Base-by-base conservation (phyloP, 2,888 invertebrate species). In the Hecatera dysodea region DNA sequence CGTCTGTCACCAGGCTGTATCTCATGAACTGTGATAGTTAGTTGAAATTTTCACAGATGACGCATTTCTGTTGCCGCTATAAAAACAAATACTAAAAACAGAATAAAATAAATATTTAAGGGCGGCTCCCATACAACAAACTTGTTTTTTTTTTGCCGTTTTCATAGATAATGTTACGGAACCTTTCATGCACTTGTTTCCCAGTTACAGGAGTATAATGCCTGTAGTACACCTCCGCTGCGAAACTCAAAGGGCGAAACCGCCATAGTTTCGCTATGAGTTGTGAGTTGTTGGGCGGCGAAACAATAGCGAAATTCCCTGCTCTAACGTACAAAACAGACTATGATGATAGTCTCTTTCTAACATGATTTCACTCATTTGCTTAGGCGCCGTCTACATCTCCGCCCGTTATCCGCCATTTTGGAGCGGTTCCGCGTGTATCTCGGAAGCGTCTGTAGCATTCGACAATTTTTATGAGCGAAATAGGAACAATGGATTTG, bases 391-490 rank as follows among this genome's bases (percentile, higher is more conserved):
- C 63, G 63, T 63, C 52, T 50, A 63, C 63, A 63, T 50, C 63
- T 48, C 63, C 56, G 42, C 56, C 65, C 65, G 57, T 66, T 66
- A 57, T 55, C 48, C 46, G 65, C 53, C 63, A 63, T 63, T 63
- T 63, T 42, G 53, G 52, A 53, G 63, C 63, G 59, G 60, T 67
- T 60, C 53, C 60, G 67, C 67, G 67, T 67, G 67, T 67, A 46
- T 53, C 67, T 61, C 60, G 67, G 67, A 60, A 52, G 66, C 66
- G 59, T 59, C 66, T 67, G 66, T 59, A 67, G 59, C 57, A 67
- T 59, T 67, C 59, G 66, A 67, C 66, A 62, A 60, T 67, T 56
- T 67, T 67, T 59, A 48, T 59, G 59, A 67, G 57, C 33, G 66
- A 67, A 67, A 60, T 63, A 63, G 53, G 63, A 63, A 53, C 63